A percentile compares a stretch with the other conserved stretches of the same genome.
phyloP scores from a whole-genome alignment of 1,140 invertebrate species.

The Drosophila eugracilis region DNA sequence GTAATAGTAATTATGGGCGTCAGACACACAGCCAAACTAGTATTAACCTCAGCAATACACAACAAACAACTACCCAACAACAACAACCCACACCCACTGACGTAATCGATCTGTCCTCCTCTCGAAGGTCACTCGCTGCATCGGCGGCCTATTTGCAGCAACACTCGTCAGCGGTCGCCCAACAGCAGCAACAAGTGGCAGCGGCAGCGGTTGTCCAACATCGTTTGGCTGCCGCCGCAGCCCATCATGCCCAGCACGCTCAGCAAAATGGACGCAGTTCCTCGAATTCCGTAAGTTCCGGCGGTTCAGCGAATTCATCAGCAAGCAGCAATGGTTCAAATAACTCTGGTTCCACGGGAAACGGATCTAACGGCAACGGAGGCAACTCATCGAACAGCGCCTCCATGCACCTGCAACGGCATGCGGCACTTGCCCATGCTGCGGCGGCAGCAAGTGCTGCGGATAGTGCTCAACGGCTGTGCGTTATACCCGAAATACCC shows the following conservation, averaged over 20 bases:
- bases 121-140: constrained; percentile 83
- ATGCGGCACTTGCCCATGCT: constrained; percentile 82
- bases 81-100: constrained; percentile 70
- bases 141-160: constrained; percentile 75
- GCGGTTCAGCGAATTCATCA: not conserved
- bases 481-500: constrained; percentile 78
- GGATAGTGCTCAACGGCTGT: constrained; percentile 64
- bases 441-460: constrained; percentile 60
- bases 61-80: not conserved
- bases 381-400: constrained; percentile 60
- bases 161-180: constrained; percentile 59
- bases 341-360: constrained; percentile 48
- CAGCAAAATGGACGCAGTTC: constrained; percentile 65
- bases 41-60: constrained; percentile 7
- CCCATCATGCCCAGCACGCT: constrained; percentile 67
- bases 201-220: constrained; percentile 61
- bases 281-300: constrained; percentile 18
- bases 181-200: constrained; percentile 50
- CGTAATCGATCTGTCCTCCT: constrained; percentile 84
- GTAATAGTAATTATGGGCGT: constrained; percentile 46
- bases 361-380: constrained; percentile 40
- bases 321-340: constrained; percentile 45
- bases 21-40: constrained; percentile 64
- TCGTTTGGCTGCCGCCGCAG: constrained; percentile 49
- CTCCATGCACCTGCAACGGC: constrained; percentile 80